Percentiles rank a stretch among this genome's conserved stretches.
phyloP scores from a whole-genome alignment of 2,113 vertebrate species.

The Tamias sibiricus region DNA sequence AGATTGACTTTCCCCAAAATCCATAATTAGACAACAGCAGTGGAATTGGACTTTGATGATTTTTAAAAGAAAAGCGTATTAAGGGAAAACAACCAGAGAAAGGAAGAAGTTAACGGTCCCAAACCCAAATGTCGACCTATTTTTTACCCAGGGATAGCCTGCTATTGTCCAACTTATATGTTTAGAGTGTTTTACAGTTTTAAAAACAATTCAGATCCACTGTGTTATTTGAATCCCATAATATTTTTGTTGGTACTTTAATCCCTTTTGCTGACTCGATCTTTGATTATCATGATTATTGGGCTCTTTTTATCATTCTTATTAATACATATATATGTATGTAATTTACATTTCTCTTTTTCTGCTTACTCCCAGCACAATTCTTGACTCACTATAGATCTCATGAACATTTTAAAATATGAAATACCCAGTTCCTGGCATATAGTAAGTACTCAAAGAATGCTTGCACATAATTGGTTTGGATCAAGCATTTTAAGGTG shows the following conservation, averaged over 20 bases:
- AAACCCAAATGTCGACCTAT: background rate
- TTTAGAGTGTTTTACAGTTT: background rate
- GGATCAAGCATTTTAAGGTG: conserved; percentile 55
- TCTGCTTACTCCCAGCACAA: background rate
- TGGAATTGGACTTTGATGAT: background rate
- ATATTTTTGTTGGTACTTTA: background rate
- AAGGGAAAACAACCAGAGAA: background rate
- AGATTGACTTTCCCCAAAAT: background rate
- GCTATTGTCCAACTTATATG: background rate
- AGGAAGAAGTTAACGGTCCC: background rate
- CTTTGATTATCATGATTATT: background rate
- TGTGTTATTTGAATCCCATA: background rate
- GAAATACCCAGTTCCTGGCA: background rate
- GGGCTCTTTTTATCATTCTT: background rate
- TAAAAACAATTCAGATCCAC: background rate
- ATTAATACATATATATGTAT: background rate
- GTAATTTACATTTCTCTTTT: background rate
- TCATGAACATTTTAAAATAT: background rate
- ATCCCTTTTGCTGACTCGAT: background rate
- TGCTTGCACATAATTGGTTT: conserved; percentile 18
- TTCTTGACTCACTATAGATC: background rate
- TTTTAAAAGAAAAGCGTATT: background rate
- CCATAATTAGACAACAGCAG: background rate
- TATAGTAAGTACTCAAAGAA: conserved; percentile 21
- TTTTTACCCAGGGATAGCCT: background rate